Evolutionary conservation across 2,888 invertebrate genomes (phyloP).

Genomic region (Nephrotoma flavescens): DNA sequence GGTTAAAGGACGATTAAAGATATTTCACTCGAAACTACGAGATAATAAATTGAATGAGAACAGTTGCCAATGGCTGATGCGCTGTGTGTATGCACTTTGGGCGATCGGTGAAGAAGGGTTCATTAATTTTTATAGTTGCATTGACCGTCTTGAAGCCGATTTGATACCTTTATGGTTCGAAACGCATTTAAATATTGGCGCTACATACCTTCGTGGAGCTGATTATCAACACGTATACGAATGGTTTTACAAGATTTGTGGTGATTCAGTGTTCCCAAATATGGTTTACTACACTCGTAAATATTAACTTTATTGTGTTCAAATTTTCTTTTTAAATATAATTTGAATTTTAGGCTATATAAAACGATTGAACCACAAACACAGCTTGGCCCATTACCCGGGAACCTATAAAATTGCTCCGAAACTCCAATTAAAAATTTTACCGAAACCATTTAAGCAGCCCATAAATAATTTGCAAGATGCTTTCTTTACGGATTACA

Average conservation of each 20-base stretch:
- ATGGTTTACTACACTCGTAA: constrained; percentile 19
- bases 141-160: constrained; percentile 22
- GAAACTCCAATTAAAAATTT: constrained; percentile 21
- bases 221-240: constrained; percentile 30
- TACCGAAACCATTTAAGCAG: constrained; percentile 19
- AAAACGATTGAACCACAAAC: constrained; percentile 19
- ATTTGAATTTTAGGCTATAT: constrained; percentile 16
- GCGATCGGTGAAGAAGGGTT: constrained; percentile 29
- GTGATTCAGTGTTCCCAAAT: constrained; percentile 26
- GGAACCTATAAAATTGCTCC: constrained; percentile 22
- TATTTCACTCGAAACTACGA: neutral
- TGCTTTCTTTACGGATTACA: neutral
- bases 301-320: neutral
- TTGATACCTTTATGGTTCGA: constrained; percentile 22
- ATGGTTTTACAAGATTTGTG: constrained; percentile 28
- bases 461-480: neutral
- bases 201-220: constrained; percentile 23
- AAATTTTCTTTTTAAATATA: neutral
- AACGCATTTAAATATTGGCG: constrained; percentile 23
- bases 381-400: constrained; percentile 15
- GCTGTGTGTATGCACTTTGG: constrained; percentile 23
- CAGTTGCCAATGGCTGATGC: constrained; percentile 21
- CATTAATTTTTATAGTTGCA: constrained; percentile 27
- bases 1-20: neutral
- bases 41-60: neutral